A percentile compares a stretch with the other conserved stretches of the same genome.
These are phyloP conservation scores for Acleris laterana DNA, from an alignment of 2,888 invertebrate genomes.

Conservation along the genomic window DNA sequence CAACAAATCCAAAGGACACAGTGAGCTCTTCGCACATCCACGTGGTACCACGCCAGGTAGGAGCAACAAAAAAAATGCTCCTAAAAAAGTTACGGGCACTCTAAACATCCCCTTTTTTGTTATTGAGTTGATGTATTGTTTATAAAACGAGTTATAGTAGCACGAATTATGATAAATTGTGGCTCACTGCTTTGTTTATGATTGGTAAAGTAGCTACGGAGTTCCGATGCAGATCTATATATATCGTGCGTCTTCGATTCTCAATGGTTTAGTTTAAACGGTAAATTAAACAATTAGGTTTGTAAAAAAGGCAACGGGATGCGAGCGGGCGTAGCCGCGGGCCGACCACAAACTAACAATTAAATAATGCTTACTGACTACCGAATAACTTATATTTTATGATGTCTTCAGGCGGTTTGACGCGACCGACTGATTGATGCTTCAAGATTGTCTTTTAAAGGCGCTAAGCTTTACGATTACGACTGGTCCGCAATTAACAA, in stretches of 20 bases:
- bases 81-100: slow-evolving; percentile 73
- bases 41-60: slow-evolving; percentile 76
- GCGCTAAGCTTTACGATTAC: slow-evolving; percentile 52
- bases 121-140: slow-evolving; percentile 63
- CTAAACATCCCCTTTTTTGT: slow-evolving; percentile 81
- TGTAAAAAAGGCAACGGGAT: slow-evolving; percentile 43
- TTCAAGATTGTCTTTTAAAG: slow-evolving; percentile 49
- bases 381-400: slow-evolving; percentile 77
- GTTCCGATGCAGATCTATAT: slow-evolving; percentile 30
- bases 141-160: slow-evolving; percentile 73
- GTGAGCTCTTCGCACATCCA: slow-evolving; percentile 65
- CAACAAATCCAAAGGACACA: slow-evolving; percentile 53
- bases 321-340: slow-evolving; percentile 60
- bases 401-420: slow-evolving; percentile 76
- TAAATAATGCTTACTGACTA: slow-evolving; percentile 81
- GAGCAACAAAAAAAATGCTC: slow-evolving; percentile 72
- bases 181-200: slow-evolving; percentile 56
- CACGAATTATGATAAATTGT: slow-evolving; percentile 63
- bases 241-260: slow-evolving; percentile 23
- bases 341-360: slow-evolving; percentile 74
- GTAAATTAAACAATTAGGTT: slow-evolving; percentile 51
- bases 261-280: slow-evolving; percentile 49
- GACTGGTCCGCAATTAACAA: slow-evolving; percentile 42
- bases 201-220: slow-evolving; percentile 17
- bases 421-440: slow-evolving; percentile 75